These are phyloP conservation scores for Hylyphantes graminicola DNA, from an alignment of 1,140 invertebrate species.

Conservation along the genomic window DNA sequence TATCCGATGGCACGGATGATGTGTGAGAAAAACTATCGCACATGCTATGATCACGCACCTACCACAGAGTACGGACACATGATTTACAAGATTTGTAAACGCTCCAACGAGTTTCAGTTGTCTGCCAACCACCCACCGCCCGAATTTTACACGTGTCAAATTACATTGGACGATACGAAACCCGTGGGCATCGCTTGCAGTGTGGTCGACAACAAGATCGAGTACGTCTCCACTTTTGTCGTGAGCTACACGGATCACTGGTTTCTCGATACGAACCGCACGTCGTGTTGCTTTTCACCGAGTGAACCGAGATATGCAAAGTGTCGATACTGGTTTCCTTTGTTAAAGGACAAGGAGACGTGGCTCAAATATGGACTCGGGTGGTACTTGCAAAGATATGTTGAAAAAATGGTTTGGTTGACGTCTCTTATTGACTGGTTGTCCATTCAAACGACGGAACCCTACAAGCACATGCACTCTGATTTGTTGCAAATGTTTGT, in stretches of 20 bases:
- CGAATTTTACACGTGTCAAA: slow-evolving; percentile 9
- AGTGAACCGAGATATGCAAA: neutral
- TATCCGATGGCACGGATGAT: neutral
- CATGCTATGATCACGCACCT: neutral
- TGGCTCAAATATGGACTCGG: neutral
- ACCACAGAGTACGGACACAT: neutral
- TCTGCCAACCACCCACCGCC: neutral
- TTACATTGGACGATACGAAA: neutral
- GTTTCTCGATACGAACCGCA: neutral
- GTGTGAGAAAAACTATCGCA: neutral
- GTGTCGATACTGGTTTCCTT: neutral
- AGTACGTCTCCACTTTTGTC: neutral
- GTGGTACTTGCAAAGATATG: neutral
- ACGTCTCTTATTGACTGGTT: neutral
- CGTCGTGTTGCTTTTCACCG: neutral
- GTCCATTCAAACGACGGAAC: neutral
- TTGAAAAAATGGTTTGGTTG: neutral
- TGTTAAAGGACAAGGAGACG: neutral
- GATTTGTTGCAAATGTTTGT: neutral
- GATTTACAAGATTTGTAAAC: neutral
- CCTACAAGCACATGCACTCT: neutral
- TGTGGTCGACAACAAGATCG: neutral
- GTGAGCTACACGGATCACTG: neutral
- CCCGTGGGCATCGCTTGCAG: neutral
- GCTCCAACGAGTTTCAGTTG: neutral